Evolutionary conservation across 2,113 vertebrate species (phyloP), one percentile per base, ranked within the genome.

Genomic region (Eubucco bourcierii): DNA sequence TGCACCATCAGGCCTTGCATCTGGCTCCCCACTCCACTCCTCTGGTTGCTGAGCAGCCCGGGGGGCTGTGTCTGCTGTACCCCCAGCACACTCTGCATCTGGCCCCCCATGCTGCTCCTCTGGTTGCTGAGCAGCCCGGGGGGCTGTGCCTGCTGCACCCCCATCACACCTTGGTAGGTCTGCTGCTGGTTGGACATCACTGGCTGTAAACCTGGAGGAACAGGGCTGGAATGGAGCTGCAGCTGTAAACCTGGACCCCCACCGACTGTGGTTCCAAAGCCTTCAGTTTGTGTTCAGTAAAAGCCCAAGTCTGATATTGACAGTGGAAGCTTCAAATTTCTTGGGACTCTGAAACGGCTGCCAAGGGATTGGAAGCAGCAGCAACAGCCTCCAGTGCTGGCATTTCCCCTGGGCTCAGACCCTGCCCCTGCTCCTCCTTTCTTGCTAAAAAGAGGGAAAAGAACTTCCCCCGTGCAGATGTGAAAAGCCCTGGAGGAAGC

Each of bases 1-100:
- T 99, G 99, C 92, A 99, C 99, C 99, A 99, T 99, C 95, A 99
- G 98, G 95, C 99, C 98, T 97, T 99, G 98, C 98, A 99, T 99
- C 94, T 99, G 99, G 95, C 97, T 98, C 27, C 98, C 98, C 95
- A 99, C 98, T 25, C 94, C 88, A 28, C 97, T 97, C 95, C 99
- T 98, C 97, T 99, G 99, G 90, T 97, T 98, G 97, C 97, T 98
- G 83, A 99, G 98, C 70, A 99, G 98, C 91, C 97, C 97, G 16
- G 98, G 98, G 95, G 98, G 99, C 96, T 99, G 99, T 1, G 99
- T 97, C 95, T 99, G 99, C 97, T 99, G 99, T 88, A 99, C 99
- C 86, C 99, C 98, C 95, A 99, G 98, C 95, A 99, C 98, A 87
- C 98, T 98, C 97, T 99, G 98, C 98, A 99, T 99, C 96, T 99